Conservation (phyloP, 2,888 invertebrate genomes). For the Eristalinus aeneus region DNA sequence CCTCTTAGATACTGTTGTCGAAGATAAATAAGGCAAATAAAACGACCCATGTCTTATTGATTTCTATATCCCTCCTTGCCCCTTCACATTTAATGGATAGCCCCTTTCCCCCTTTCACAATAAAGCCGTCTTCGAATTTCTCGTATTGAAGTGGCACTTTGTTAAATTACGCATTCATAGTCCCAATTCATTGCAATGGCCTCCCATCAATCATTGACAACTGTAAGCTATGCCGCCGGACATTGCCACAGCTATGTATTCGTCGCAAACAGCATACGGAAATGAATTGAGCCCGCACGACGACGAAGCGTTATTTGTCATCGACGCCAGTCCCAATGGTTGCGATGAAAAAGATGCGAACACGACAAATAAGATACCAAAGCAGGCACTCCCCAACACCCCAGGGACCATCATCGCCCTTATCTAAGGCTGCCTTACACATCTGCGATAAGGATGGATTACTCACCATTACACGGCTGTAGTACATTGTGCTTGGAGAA, state of each 20-base stretch:
- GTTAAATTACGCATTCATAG: slow-evolving; percentile 33
- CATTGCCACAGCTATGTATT: slow-evolving; percentile 12
- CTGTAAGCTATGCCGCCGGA: neutral
- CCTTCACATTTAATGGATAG: neutral
- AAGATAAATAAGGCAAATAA: slow-evolving; percentile 5
- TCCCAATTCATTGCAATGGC: slow-evolving; percentile 25
- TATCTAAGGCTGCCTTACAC: slow-evolving; percentile 5
- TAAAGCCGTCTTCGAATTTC: neutral
- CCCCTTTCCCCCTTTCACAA: neutral
- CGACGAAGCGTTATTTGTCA: slow-evolving; percentile 18
- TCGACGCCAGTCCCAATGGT: slow-evolving; percentile 14
- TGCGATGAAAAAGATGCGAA: neutral
- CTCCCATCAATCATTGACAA: slow-evolving; percentile 33
- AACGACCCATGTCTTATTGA: slow-evolving; percentile 10
- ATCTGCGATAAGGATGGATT: slow-evolving; percentile 33
- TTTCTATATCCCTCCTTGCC: neutral
- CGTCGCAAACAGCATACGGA: slow-evolving; percentile 7
- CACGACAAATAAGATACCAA: neutral
- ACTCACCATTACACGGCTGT: slow-evolving; percentile 5
- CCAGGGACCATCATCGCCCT: neutral
- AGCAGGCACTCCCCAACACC: neutral
- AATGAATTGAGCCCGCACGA: slow-evolving; percentile 23
- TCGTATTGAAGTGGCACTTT: slow-evolving; percentile 1
- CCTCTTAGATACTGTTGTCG: neutral
- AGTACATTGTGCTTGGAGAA: slow-evolving; percentile 1